phyloP scores from a whole-genome alignment of 2,797 vertebrate genomes.

The Chaunax sp. region DNA sequence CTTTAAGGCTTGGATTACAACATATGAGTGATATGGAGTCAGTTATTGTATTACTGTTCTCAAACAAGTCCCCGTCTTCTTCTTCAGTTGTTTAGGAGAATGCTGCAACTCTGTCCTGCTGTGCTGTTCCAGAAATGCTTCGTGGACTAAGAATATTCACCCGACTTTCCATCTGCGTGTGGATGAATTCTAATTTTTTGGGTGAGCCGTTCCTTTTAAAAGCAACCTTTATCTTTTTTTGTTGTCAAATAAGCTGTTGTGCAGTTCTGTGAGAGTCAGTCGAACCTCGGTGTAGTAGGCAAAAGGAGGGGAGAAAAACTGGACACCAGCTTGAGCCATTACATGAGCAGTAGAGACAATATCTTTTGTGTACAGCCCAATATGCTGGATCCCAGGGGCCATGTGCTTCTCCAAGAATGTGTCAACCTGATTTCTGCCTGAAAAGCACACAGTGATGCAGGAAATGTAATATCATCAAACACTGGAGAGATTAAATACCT shows the following conservation, averaged over 20 bases:
- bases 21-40: too few species aligned
- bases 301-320: constrained; percentile 87
- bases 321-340: constrained; percentile 81
- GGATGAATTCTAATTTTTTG: too few species aligned
- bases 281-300: constrained; percentile 89
- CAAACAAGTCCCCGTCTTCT: too few species aligned
- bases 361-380: constrained; percentile 87
- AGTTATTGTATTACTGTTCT: too few species aligned
- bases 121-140: too few species aligned
- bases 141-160: too few species aligned
- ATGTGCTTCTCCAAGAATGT: constrained; percentile 89
- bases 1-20: too few species aligned
- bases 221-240: neutral
- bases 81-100: too few species aligned
- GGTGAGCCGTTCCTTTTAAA: too few species aligned
- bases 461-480: neutral
- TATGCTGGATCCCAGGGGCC: constrained; percentile 91
- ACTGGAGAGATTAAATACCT: neutral
- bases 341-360: constrained; percentile 82
- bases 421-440: constrained; percentile 88
- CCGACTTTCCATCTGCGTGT: too few species aligned
- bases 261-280: neutral
- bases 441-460: constrained; percentile 15
- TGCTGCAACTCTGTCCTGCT: too few species aligned
- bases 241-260: neutral